Base-by-base conservation (phyloP, 2,888 invertebrate species). In the Malachius bipustulatus region DNA sequence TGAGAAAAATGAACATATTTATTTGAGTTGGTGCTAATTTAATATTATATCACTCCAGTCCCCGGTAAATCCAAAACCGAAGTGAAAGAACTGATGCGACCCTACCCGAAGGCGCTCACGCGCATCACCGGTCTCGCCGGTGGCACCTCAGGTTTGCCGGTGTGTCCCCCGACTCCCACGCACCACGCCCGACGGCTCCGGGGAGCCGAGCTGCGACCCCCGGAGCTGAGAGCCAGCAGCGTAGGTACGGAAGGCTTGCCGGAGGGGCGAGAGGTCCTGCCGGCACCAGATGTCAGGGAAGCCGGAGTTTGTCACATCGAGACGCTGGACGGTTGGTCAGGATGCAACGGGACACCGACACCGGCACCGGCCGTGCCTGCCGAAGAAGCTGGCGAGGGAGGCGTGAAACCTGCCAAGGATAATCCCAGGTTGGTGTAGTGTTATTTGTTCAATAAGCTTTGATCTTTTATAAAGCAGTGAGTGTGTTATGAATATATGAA, bases 101-200 rank as follows among this genome's bases (percentile, higher is more conserved):
- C 76, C 12, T 77, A 80, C 46, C 77, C 78, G 2, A 65, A 77
- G 40, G 69, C 72, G 2, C 48, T 77, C 13, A 68, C 74, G 3
- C 63, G 77, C 32, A 72, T 76, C 16, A 69, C 69, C 1, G 53
- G 63, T 54, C 72, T 76, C 16, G 69, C 69, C 1, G 53, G 63
- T 54, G 3, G 57, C 55, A 10, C 39, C 34, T 56, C 49, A 8
- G 24, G 6, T 1, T 62, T 66, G 27, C 71, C 79, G 1, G 75
- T 84, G 43, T 87, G 87, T 53, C 87, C 87, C 2, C 88, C 88
- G 1, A 88, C 88, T 0, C 88, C 88, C 0, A 88, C 87, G 0
- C 88, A 88, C 59, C 85, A 84, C 53, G 82, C 84, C 1, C 67
- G 82, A 27, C 71, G 77, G 30, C 69, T 75, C 4, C 67, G 76